Evolutionary conservation across 1,140 invertebrate genomes (phyloP), one percentile per base, ranked within the genome.

Genomic region (Anadara kagoshimensis): DNA sequence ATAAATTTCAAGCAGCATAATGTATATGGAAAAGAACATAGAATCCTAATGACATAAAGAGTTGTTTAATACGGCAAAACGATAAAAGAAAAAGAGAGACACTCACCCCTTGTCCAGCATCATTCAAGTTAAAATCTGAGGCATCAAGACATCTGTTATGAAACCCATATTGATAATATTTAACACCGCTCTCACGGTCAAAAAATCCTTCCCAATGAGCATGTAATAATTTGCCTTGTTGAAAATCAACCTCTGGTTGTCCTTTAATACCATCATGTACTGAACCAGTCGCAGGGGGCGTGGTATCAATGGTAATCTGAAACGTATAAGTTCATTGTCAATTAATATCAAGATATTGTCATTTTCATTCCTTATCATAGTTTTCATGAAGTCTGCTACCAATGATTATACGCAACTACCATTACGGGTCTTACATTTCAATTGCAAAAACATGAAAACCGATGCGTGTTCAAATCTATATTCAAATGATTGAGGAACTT

Each of bases 131-230:
- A 44, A 44, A 10, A 14, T 29, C 53, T n/a, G 20, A 22, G 4
- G 41, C 43, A 11, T 16, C 43, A 5, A 73, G 5, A 44, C 57
- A 65, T 74, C 75, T 82, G 83, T 81, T 73, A 59, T 71, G 76
- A 69, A 73, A 57, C 58, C 62, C 78, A 74, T 47, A 65, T 49
- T 72, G 54, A 53, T 81, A 81, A 51, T 74, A 75, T 43, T 54
- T 61, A 8, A 82, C 71, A 16, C 73, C 78, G 58, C 78, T 79
- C 66, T 82, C 80, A 44, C 64, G 62, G 65, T 82, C 80, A 76
- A 80, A 76, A 56, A 80, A 82, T 10, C 74, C 78, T 1, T 61
- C 59, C 80, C 80, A 82, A 62, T 78, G 61, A 24, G 69, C 78
- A 47, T 63, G 26, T 5, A 82, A 14, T 16, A 20, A 56, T 43